Conservation (phyloP, 2,888 invertebrate species). For the Perizoma flavofasciatum region DNA sequence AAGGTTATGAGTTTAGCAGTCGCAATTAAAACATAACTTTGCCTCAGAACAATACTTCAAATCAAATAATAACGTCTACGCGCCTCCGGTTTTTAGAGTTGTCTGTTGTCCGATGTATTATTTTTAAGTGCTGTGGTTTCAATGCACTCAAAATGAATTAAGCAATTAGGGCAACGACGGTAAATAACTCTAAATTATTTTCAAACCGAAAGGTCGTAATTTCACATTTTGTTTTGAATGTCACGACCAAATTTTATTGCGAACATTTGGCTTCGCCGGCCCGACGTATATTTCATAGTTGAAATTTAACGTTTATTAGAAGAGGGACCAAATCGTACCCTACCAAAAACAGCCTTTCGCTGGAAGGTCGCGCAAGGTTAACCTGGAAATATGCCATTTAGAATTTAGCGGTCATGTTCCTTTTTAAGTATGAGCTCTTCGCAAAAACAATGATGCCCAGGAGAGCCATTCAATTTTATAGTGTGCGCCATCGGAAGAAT, state of each 20-base stretch:
- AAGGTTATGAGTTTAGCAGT: no score
- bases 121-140: no score
- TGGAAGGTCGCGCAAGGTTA: slow-evolving; percentile 16
- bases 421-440: slow-evolving; percentile 8
- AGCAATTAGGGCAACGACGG: background rate
- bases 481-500: slow-evolving; percentile 31
- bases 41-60: no score
- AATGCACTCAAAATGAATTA: background rate
- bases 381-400: slow-evolving; percentile 1
- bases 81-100: no score
- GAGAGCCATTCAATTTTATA: slow-evolving; percentile 18
- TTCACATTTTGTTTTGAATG: slow-evolving; percentile 23
- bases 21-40: no score
- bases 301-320: slow-evolving; percentile 23
- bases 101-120: background rate
- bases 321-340: slow-evolving; percentile 7
- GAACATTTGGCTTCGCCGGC: slow-evolving; percentile 13
- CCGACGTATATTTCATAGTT: slow-evolving; percentile 13
- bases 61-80: no score
- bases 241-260: slow-evolving; percentile 19
- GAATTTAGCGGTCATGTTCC: slow-evolving; percentile 9
- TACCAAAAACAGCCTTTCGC: slow-evolving; percentile 9
- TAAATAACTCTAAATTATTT: slow-evolving; percentile 8
- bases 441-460: slow-evolving; percentile 19
- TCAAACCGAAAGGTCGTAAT: slow-evolving; percentile 9